A percentile compares a stretch with the other conserved stretches of the same genome.
phyloP scores from a whole-genome alignment of 2,888 invertebrate genomes.

The Dilophus febrilis region DNA sequence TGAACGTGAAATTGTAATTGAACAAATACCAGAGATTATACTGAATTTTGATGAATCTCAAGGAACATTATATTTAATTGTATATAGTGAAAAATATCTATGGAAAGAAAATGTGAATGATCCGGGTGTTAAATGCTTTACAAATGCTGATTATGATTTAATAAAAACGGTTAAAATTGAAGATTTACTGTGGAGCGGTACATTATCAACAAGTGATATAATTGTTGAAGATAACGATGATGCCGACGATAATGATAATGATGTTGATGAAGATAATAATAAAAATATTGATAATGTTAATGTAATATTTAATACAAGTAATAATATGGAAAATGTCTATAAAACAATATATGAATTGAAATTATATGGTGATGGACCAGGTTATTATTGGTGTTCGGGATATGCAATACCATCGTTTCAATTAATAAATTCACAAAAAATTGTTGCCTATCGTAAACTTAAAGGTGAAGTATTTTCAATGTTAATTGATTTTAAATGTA shows the following conservation, averaged over 20 bases:
- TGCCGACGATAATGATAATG: neutral
- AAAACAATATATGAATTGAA: conserved; percentile 34
- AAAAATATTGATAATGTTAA: conserved; percentile 14
- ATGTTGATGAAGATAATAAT: too few species aligned
- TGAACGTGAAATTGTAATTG: conserved; percentile 1
- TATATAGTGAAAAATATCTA: conserved; percentile 38
- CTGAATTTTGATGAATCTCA: conserved; percentile 8
- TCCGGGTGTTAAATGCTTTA: conserved; percentile 40
- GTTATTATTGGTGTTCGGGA: conserved; percentile 49
- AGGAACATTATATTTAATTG: conserved; percentile 30
- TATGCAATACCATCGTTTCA: conserved; percentile 34
- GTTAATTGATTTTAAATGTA: conserved; percentile 18
- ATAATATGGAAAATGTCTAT: conserved; percentile 1
- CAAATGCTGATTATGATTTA: conserved; percentile 36
- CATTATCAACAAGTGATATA: conserved; percentile 14
- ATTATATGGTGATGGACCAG: conserved; percentile 34
- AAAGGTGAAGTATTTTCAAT: conserved; percentile 22
- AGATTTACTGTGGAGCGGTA: conserved; percentile 19
- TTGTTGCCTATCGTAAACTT: conserved; percentile 31
- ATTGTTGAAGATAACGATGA: conserved; percentile 4
- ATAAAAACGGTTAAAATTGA: conserved; percentile 31
- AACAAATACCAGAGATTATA: conserved; percentile 7
- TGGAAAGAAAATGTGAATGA: conserved; percentile 33
- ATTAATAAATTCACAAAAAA: conserved; percentile 32
- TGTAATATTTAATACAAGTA: neutral